Evolutionary conservation across 30 jellyfish, hydroid and myxozoan genomes (phyloP), one percentile per base, ranked within the genome.

Genomic region (Turritopsis dohrnii): DNA sequence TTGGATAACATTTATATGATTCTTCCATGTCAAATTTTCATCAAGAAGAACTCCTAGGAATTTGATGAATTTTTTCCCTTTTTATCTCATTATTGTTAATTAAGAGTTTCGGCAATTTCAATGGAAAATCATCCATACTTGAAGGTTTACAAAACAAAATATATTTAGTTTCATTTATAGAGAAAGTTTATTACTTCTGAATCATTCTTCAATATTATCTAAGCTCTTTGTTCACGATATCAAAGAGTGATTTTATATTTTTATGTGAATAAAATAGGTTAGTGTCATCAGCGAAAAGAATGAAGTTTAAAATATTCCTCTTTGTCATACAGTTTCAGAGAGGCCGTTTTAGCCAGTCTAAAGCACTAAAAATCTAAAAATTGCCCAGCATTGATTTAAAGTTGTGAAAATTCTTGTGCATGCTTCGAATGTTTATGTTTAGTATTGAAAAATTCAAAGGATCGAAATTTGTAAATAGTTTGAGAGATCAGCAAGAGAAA

Each of bases 41-140:
- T 85, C 92, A 29, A 85, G 65, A 54, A 85, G 88, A 60, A 85
- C 81, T 41, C 88, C 92, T 19, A 85, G 87, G 52, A 75, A 85
- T 53, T 75, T 75, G 29, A 85, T 82, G 79, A 28, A 76, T 52
- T 85, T n/a, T n/a, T 85, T 53, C 69, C 29, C 82, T 87, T 74
- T 85, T 75, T 31, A 69, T 65, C 52, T 28, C 31, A 26, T 41
- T 71, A 75, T 75, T 74, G 54, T 21, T 80, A 26, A 76, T 76
- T 82, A 65, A 74, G 21, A 75, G 83, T 21, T 81, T 18, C 27
- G 71, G 65, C 66, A 41, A 66, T 79, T 85, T 74, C 71, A 28
- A 54, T n/a, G 90, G 86, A 28, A 84, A 75, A 84, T 84, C 13
- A 41, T 41, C 60, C 9, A 41, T 13, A 41, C 60, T 41, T 41